A percentile compares a stretch with the other conserved stretches of the same genome.
Conservation (phyloP, 2,888 invertebrate genomes). For the Odontomyia ornata region DNA sequence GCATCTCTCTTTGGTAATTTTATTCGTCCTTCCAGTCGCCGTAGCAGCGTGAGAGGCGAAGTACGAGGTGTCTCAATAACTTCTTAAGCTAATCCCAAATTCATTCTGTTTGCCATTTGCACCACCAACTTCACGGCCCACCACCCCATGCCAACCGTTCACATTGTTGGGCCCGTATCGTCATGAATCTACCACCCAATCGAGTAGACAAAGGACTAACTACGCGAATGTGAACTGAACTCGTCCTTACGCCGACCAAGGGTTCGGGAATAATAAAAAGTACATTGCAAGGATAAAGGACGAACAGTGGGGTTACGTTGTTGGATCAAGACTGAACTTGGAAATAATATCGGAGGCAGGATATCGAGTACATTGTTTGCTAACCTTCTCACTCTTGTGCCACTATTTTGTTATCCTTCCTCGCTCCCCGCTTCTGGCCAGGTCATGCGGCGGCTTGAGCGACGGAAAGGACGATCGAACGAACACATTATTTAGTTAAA, state of each 20-base stretch:
- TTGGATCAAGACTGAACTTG: no score
- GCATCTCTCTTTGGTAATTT: background rate
- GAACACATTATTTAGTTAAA: slow-evolving; percentile 40
- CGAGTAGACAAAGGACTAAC: slow-evolving; percentile 5
- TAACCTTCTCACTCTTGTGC: slow-evolving; percentile 1
- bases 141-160: background rate
- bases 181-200: slow-evolving; percentile 6
- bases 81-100: slow-evolving; percentile 39
- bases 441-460: no score
- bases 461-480: background rate
- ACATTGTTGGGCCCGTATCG: background rate
- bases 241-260: background rate
- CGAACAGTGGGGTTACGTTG: background rate
- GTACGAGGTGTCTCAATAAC: slow-evolving; percentile 37
- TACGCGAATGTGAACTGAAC: slow-evolving; percentile 2
- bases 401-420: background rate
- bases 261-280: background rate
- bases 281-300: background rate
- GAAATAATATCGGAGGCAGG: background rate
- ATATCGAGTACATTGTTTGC: slow-evolving; percentile 20
- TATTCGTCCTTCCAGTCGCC: background rate
- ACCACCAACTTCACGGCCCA: slow-evolving; percentile 3
- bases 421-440: background rate
- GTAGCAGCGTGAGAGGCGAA: background rate
- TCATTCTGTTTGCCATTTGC: slow-evolving; percentile 39